Conservation (phyloP, 2,113 vertebrate genomes). For the Spea bombifrons region DNA sequence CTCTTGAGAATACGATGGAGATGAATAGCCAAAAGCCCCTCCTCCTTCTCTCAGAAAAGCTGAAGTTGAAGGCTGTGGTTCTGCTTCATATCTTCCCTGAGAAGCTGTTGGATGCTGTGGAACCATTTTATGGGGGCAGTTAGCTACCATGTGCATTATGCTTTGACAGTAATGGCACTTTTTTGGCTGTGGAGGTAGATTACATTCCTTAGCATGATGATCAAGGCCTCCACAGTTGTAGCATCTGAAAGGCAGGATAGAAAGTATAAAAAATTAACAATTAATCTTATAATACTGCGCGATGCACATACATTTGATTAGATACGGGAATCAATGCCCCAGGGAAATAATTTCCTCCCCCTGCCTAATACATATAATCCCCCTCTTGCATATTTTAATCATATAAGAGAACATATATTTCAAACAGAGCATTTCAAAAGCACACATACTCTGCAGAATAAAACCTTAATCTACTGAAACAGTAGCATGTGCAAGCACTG, state of each 20-base stretch:
- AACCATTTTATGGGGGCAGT: slow-evolving; percentile 74
- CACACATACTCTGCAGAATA: too few relatives aligned
- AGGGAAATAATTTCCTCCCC: too few relatives aligned
- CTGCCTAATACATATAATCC: too few relatives aligned
- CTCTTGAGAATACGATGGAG: slow-evolving; percentile 65
- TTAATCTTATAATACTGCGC: not conserved
- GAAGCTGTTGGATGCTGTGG: slow-evolving; percentile 63
- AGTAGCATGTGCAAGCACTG: too few relatives aligned
- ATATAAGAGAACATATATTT: too few relatives aligned
- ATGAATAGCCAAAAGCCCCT: slow-evolving; percentile 58
- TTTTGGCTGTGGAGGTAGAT: slow-evolving; percentile 83
- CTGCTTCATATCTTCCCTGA: slow-evolving; percentile 84
- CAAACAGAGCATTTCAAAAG: too few relatives aligned
- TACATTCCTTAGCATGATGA: slow-evolving; percentile 81
- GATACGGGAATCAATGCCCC: too few relatives aligned
- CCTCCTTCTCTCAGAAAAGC: slow-evolving; percentile 68
- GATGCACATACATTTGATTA: too few relatives aligned
- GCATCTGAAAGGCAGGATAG: slow-evolving; percentile 65
- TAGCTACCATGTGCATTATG: slow-evolving; percentile 80
- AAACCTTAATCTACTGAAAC: too few relatives aligned
- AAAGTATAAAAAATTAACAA: not conserved
- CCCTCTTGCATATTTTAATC: too few relatives aligned
- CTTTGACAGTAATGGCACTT: slow-evolving; percentile 86
- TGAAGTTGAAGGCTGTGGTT: slow-evolving; percentile 73
- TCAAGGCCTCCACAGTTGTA: slow-evolving; percentile 82